phyloP scores from a whole-genome alignment of 2,888 invertebrate species.

The Cecidostiba fungosa region DNA sequence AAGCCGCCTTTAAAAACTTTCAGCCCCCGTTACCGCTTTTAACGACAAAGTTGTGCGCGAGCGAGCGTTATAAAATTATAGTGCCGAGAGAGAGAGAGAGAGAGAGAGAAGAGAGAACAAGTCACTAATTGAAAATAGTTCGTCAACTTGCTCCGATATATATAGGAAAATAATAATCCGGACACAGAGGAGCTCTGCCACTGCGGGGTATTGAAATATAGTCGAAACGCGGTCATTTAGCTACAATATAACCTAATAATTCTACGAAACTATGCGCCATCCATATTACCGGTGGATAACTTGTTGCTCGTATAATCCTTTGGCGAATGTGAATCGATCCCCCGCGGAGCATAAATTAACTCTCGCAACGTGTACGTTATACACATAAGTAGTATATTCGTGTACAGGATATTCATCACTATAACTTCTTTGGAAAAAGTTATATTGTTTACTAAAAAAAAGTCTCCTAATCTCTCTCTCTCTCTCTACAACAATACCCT shows the following conservation, averaged over 20 bases:
- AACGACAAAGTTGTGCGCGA: slow-evolving; percentile 2
- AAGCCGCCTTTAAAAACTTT: slow-evolving; percentile 2
- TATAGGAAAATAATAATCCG: neutral
- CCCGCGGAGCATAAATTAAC: neutral
- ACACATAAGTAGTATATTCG: neutral
- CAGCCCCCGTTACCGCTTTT: neutral
- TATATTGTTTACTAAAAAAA: too few species aligned
- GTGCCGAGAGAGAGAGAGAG: neutral
- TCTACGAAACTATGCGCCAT: neutral
- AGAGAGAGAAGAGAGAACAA: neutral
- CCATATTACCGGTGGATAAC: neutral
- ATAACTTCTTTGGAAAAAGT: neutral
- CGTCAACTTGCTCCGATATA: neutral
- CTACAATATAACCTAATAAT: slow-evolving; percentile 10
- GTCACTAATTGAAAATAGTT: slow-evolving; percentile 18
- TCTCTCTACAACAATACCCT: neutral
- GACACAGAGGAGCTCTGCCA: too few species aligned
- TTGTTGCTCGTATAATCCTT: slow-evolving; percentile 20
- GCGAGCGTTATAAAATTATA: neutral
- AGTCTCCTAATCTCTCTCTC: too few species aligned
- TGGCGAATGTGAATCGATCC: neutral
- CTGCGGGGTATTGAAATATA: neutral
- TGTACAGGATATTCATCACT: neutral
- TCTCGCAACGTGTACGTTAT: neutral
- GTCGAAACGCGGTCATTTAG: slow-evolving; percentile 6